Percentiles rank a stretch among this genome's conserved stretches.
Conservation (phyloP, 2,888 invertebrate genomes). For the Reticulitermes lucifugus region DNA sequence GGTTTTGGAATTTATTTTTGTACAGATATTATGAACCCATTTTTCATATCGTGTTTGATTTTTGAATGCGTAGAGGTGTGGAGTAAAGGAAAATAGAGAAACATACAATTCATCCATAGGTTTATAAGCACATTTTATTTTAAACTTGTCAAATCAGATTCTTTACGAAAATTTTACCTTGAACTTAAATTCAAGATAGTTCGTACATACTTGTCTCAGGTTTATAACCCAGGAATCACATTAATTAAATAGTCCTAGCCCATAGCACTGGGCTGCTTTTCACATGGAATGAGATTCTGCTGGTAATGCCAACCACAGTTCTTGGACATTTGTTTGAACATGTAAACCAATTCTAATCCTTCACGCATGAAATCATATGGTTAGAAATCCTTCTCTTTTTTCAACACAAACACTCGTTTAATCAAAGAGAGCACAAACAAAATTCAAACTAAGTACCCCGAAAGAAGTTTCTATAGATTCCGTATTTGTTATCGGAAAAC, state of each 20-base stretch:
- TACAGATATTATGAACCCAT: too few relatives aligned
- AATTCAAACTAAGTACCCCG: constrained; percentile 18
- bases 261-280: constrained; percentile 34
- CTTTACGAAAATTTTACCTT: constrained; percentile 46
- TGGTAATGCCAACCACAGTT: constrained; percentile 1
- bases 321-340: constrained; percentile 22
- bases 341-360: constrained; percentile 15
- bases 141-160: constrained; percentile 51
- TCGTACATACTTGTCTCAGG: constrained; percentile 19
- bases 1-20: too few relatives aligned
- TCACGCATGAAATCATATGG: not conserved
- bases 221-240: constrained; percentile 44
- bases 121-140: constrained; percentile 52
- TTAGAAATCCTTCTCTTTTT: not conserved
- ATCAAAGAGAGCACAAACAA: not conserved
- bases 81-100: not conserved
- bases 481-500: not conserved
- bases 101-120: not conserved
- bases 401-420: not conserved
- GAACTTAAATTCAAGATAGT: constrained; percentile 35
- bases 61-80: too few relatives aligned
- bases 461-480: not conserved
- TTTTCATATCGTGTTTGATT: too few relatives aligned
- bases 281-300: not conserved
- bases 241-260: constrained; percentile 48